A percentile compares a stretch with the other conserved stretches of the same genome.
phyloP scores from a whole-genome alignment of 2,888 invertebrate species.

The Sminthurinus aureus region DNA sequence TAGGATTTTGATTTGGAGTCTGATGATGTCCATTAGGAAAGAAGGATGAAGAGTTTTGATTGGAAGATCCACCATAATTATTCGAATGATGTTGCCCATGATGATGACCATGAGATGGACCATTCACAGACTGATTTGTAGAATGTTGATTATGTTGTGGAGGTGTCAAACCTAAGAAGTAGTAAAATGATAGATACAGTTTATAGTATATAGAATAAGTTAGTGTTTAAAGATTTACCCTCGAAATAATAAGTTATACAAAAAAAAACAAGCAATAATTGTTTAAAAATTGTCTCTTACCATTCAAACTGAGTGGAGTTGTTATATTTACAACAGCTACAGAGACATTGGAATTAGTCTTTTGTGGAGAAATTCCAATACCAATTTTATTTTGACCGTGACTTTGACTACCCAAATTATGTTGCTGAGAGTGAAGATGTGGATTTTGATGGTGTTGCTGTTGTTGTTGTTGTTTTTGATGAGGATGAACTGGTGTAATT shows the following conservation, averaged over 20 bases:
- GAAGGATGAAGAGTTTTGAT: background rate
- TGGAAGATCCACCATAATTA: no score
- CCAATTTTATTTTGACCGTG: background rate
- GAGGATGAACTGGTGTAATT: background rate
- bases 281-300: background rate
- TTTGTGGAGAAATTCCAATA: constrained; percentile 8
- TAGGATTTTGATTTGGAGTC: background rate
- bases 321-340: constrained; percentile 40
- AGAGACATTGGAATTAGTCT: background rate
- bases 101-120: background rate
- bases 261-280: background rate
- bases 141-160: no score
- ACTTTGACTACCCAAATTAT: constrained; percentile 10
- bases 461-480: background rate
- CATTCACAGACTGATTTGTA: background rate
- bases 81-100: background rate
- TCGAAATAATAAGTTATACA: no score
- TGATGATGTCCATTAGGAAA: background rate
- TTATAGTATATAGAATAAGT: no score
- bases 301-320: constrained; percentile 31
- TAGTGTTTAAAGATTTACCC: no score
- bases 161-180: no score
- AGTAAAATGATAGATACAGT: no score
- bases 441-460: background rate
- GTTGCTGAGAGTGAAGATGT: background rate